Percentiles rank a stretch among this genome's conserved stretches.
Evolutionary conservation across 2,797 vertebrate genomes (phyloP).

Genomic region (Channa striata): DNA sequence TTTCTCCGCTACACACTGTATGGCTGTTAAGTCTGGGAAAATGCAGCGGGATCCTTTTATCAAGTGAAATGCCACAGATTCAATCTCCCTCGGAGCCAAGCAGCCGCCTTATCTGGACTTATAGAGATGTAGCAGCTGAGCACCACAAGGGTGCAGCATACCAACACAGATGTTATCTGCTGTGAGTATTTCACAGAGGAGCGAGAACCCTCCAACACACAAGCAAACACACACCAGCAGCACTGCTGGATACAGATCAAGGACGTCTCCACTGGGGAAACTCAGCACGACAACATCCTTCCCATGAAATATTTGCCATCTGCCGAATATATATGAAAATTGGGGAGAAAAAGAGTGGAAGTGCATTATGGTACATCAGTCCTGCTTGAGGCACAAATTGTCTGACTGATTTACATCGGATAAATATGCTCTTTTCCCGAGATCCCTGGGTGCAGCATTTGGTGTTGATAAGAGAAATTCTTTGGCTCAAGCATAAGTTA

Average conservation of each 20-base stretch:
- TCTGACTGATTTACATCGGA: constrained; percentile 46
- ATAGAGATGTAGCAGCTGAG: constrained; percentile 75
- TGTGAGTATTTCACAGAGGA: constrained; percentile 62
- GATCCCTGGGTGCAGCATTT: constrained; percentile 21
- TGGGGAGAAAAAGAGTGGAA: constrained; percentile 23
- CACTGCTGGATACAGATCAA: constrained; percentile 71
- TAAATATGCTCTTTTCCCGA: constrained; percentile 22
- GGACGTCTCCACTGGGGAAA: constrained; percentile 60
- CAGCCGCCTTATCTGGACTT: constrained; percentile 64
- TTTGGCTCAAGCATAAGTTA: constrained; percentile 7
- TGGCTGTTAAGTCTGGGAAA: constrained; percentile 47
- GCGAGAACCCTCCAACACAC: constrained; percentile 17
- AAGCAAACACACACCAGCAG: constrained; percentile 12
- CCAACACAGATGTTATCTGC: constrained; percentile 81
- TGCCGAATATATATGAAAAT: constrained; percentile 53
- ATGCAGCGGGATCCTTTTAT: constrained; percentile 63
- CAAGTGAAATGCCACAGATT: constrained; percentile 72
- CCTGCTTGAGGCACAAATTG: constrained; percentile 35
- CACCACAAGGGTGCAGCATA: constrained; percentile 84
- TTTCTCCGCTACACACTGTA: constrained; percentile 20
- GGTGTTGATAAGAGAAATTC: constrained; percentile 36
- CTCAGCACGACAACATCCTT: constrained; percentile 50
- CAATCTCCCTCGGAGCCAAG: constrained; percentile 63
- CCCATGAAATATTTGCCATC: constrained; percentile 47
- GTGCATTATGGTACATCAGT: constrained; percentile 33